Evolutionary conservation across 2,797 vertebrate genomes (phyloP).

Genomic region (Discoglossus pictus): DNA sequence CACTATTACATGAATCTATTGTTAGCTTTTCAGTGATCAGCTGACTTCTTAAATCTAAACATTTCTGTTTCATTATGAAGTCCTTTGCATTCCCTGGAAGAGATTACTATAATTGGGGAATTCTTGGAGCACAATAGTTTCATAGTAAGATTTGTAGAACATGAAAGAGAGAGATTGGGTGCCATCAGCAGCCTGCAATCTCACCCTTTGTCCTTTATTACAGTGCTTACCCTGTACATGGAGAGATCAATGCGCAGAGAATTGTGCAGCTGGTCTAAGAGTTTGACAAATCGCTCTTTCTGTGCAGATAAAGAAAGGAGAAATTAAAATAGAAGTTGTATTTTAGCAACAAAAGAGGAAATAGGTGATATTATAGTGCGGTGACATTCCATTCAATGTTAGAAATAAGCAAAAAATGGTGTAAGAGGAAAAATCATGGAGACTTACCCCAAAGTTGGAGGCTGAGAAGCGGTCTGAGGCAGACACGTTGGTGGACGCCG

Average conservation of each 20-base stretch:
- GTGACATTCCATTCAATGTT: too few species aligned
- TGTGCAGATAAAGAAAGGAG: conserved; percentile 56
- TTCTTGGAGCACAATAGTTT: too few species aligned
- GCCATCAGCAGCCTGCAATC: conserved; percentile 9
- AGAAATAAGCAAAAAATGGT: background rate
- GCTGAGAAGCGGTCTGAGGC: conserved; percentile 95
- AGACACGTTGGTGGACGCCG: conserved; percentile 95
- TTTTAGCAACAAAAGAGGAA: too few species aligned
- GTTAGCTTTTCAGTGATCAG: too few species aligned
- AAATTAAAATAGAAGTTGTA: background rate
- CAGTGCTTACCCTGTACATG: conserved; percentile 87
- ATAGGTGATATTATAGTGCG: too few species aligned
- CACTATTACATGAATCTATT: too few species aligned
- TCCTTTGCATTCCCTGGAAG: too few species aligned
- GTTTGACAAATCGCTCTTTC: conserved; percentile 98
- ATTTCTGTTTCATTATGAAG: too few species aligned
- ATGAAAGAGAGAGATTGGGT: background rate
- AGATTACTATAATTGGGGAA: too few species aligned
- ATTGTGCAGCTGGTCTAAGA: conserved; percentile 96
- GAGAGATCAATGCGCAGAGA: conserved; percentile 96
- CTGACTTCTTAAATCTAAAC: too few species aligned
- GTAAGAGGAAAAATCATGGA: background rate
- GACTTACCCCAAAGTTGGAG: conserved; percentile 94
- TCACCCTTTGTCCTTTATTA: background rate
- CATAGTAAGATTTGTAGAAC: too few species aligned